Percentiles rank a stretch among this genome's conserved stretches.
Conservation (phyloP, 2,797 vertebrate species). For the Hypotaenidia philippensis region DNA sequence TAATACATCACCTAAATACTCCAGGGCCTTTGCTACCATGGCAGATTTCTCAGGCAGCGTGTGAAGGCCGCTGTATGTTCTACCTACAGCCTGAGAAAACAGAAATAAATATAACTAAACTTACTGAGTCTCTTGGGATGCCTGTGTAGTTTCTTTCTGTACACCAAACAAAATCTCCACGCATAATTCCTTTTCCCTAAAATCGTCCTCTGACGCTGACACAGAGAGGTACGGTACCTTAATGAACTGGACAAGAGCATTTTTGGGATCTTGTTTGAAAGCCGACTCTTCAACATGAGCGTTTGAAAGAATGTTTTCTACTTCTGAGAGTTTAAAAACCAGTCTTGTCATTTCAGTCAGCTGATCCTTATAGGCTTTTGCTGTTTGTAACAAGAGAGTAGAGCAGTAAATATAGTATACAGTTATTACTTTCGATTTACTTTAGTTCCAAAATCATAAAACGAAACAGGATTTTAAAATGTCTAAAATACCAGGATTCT, state of each 20-base stretch:
- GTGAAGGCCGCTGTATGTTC: slow-evolving; percentile 86
- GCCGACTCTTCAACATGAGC: slow-evolving; percentile 78
- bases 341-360: slow-evolving; percentile 91
- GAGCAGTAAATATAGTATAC: slow-evolving; percentile 5
- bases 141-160: not conserved
- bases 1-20: slow-evolving; percentile 92
- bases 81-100: slow-evolving; percentile 87
- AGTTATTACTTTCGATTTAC: slow-evolving; percentile 15
- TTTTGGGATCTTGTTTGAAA: slow-evolving; percentile 82
- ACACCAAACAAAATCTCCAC: not conserved
- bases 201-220: not conserved
- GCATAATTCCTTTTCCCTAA: not conserved
- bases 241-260: slow-evolving; percentile 88
- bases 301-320: slow-evolving; percentile 86
- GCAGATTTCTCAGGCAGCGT: slow-evolving; percentile 88
- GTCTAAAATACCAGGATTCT: not conserved
- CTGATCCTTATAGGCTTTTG: slow-evolving; percentile 86
- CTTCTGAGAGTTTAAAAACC: slow-evolving; percentile 91
- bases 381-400: slow-evolving; percentile 77
- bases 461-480: not conserved
- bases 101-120: slow-evolving; percentile 44
- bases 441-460: not conserved
- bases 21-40: slow-evolving; percentile 90
- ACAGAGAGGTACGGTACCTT: slow-evolving; percentile 84
- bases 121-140: not conserved